Base-by-base conservation (phyloP, 2,113 vertebrate genomes). In the Macaca mulatta region DNA sequence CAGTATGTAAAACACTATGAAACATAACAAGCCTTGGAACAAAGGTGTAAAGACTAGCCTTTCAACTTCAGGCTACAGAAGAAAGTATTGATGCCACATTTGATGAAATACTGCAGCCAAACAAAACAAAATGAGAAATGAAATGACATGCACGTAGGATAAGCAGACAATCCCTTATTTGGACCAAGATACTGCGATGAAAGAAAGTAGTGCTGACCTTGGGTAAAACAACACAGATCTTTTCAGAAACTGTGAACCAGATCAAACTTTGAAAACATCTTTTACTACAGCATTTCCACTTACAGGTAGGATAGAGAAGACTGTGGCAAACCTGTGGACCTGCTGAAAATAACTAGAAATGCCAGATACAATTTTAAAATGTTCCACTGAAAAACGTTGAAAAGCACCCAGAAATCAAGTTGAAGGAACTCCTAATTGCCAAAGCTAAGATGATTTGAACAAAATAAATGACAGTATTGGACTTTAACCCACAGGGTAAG, bases 281-380 rank as follows among this genome's bases (percentile, higher is more conserved):
- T 91, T 94, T 84, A 82, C 25, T 86, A 80, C 1, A 96, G 45
- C 6, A 94, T n/a, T 59, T 84, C 25, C 14, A n/a, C 67, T 87
- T 84, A 23, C 11, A 95, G 84, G 40, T 12, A 88, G 32, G 70
- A 87, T 64, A 35, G 22, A 88, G 59, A 96, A 69, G 61, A 55
- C 17, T 35, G 5, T 61, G 16, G 52, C 83, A 77, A 8, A 89
- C 43, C n/a, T 83, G 23, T 52, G 30, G 3, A 77, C 23, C 27
- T 57, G 6, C 17, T 94, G 55, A 92, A 89, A 97, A 77, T 43
- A 81, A 79, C 61, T 77, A 74, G 22, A 97, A 89, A 92, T 32
- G 59, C 17, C 50, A 59, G n/a, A 48, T 27, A 80, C 64, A 86
- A 80, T 8, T 59, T 43, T 75, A 67, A 94, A 72, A 80, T 83